These are phyloP conservation scores for Monopterus albus DNA, from an alignment of 2,113 vertebrate genomes.

Conservation along the genomic window DNA sequence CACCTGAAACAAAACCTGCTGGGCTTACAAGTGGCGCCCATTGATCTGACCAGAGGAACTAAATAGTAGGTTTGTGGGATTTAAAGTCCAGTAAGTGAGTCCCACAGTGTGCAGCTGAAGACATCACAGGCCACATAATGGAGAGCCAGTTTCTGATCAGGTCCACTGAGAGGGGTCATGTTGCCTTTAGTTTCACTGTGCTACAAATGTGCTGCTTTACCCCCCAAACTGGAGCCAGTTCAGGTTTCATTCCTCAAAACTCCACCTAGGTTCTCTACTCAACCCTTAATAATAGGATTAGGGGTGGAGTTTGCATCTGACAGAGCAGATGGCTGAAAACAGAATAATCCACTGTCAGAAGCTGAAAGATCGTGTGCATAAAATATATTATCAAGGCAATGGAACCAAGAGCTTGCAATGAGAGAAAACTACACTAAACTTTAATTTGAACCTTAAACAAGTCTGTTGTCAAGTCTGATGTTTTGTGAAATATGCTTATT, in stretches of 20 bases:
- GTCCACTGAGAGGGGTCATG: slow-evolving; percentile 73
- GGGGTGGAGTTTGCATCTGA: slow-evolving; percentile 49
- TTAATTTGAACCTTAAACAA: too few relatives aligned
- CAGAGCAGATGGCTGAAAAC: slow-evolving; percentile 16
- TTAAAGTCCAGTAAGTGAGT: slow-evolving; percentile 5
- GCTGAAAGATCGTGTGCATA: slow-evolving; percentile 11
- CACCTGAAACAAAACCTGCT: slow-evolving; percentile 45
- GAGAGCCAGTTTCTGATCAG: slow-evolving; percentile 52
- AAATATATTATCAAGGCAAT: not conserved
- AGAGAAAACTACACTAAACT: not conserved
- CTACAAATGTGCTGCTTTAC: slow-evolving; percentile 17
- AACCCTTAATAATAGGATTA: slow-evolving; percentile 31
- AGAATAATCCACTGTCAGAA: slow-evolving; percentile 10
- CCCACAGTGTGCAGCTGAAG: slow-evolving; percentile 17
- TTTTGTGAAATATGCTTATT: not conserved
- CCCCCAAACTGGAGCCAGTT: slow-evolving; percentile 53
- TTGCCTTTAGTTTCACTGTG: slow-evolving; percentile 65
- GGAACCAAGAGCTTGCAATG: not conserved
- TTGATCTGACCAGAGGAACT: slow-evolving; percentile 29
- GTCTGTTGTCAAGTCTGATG: too few relatives aligned
- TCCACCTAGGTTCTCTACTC: slow-evolving; percentile 51
- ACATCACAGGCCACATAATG: slow-evolving; percentile 42
- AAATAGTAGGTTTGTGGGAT: slow-evolving; percentile 40
- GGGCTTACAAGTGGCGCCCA: slow-evolving; percentile 11
- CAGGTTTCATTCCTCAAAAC: slow-evolving; percentile 66